Base-by-base conservation (phyloP, 2,797 vertebrate species). In the Melanotaenia parkinsoni region DNA sequence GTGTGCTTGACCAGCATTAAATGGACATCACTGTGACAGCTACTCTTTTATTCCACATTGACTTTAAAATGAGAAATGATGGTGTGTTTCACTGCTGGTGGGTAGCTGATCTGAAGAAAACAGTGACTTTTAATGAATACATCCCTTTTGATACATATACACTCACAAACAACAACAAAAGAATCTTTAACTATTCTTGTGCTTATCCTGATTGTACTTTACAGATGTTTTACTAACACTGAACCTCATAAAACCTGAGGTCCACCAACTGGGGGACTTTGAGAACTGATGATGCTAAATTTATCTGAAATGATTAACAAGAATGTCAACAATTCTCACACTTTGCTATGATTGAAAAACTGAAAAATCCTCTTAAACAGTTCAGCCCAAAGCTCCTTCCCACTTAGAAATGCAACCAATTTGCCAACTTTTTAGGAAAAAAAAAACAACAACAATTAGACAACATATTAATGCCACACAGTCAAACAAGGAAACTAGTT, bases 61-160 rank as follows among this genome's bases (percentile, higher is more conserved):
- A 88, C 83, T 88, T 83, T 69, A 82, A 88, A 89, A 85, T 79
- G 54, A 87, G 76, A 65, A 57, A 33, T 66, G 67, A 76, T 81
- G 85, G 73, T 84, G 51, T 81, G 72, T 77, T 85, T 81, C 3
- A 16, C 67, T 58, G 60, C 64, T 74, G 64, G 81, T 68, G 70
- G 81, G 64, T 40, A 77, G 79, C 71, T 87, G 83, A 91, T 89
- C 85, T 77, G 64, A 82, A 70, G 53, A 57, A 84, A 79, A 77
- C 43, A 14, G 33, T 76, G 63, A 59, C 64, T 77, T 84, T 74
- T 28, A 83, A 53, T 24, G 35, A 72, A 67, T 65, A 70, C 10
- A 67, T 58, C 16, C n/a, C 62, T 28, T 78, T 47, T 50, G 59
- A 24, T 33, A 47, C 20, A 35, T 24, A 60, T 22, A 71, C 30